Base-by-base conservation (phyloP, 2,113 vertebrate genomes). In the Protomyctophum bolini region DNA sequence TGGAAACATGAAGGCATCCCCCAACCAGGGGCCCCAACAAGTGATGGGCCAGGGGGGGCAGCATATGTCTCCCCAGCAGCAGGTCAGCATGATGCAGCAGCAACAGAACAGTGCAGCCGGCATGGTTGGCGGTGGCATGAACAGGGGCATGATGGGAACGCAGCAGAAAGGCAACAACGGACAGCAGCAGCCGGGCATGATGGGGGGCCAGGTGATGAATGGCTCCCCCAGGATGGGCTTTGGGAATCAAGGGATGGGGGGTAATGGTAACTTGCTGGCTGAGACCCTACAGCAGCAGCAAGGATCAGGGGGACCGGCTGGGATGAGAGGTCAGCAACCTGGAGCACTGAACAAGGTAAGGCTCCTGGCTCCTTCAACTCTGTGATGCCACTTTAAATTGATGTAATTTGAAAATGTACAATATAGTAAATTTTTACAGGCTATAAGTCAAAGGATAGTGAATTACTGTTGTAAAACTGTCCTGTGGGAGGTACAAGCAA, bases 141-240 rank as follows among this genome's bases (percentile, higher is more conserved):
- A 89, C 86, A 91, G 92, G 64, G 89, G 79, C 82, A 88, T 93
- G 91, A 89, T 93, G 70, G 91, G 90, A 75, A 76, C 79, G 10
- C 93, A 92, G 69, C 93, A 92, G 79, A 94, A 94, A 87, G 87
- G 89, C 70, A 93, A 88, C 81, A 93, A 90, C 41, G 91, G 90
- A 84, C 92, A 91, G 77, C 90, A 91, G 85, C 92, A 91, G 82
- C 86, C 91, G 66, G 90, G 89, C 76, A 92, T 94, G 91, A 91
- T 94, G 62, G 92, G 87, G 52, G 91, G 83, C 63, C 93, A 98
- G 91, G 95, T 99, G 90, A 94, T 99, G 94, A 99, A 99, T 15
- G 98, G 98, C 87, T 97, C 98, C 0, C 94, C 96, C 68, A 96
- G 96, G 89, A 95, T 99, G 94, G 94, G 94, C 0, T 98, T 97